Conservation (phyloP, 2,888 invertebrate species). For the Melipona beecheii region DNA sequence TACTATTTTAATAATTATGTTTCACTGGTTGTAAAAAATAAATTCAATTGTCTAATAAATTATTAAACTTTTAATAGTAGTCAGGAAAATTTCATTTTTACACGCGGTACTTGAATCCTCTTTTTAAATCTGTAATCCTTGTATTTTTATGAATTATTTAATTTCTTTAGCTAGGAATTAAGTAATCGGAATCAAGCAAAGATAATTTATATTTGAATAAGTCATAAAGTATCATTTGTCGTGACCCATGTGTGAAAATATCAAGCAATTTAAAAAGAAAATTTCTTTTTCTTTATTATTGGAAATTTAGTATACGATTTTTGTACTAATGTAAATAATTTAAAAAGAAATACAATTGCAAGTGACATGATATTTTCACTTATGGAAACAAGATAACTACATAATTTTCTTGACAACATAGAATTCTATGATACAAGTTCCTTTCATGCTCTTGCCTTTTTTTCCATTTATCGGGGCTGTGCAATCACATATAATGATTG, state of each 20-base stretch:
- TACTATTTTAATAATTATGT: slow-evolving; percentile 51
- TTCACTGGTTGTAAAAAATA: slow-evolving; percentile 24
- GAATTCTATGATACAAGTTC: slow-evolving; percentile 57
- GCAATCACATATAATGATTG: slow-evolving; percentile 60
- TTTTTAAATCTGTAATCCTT: neutral
- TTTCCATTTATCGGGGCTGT: slow-evolving; percentile 67
- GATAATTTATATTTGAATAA: neutral
- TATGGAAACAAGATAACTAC: neutral
- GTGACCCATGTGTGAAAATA: neutral
- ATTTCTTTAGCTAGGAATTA: neutral
- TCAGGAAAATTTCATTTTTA: slow-evolving; percentile 7
- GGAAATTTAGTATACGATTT: neutral
- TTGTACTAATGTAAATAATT: neutral
- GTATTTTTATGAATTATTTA: neutral
- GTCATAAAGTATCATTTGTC: neutral
- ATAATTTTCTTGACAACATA: neutral
- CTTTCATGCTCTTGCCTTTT: slow-evolving; percentile 55
- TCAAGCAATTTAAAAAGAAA: neutral
- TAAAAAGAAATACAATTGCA: neutral
- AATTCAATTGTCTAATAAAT: neutral
- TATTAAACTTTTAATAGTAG: neutral
- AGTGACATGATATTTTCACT: neutral
- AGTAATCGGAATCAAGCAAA: neutral
- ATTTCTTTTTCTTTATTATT: neutral
- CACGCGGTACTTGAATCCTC: neutral